Evolutionary conservation across 2,888 invertebrate genomes (phyloP).

Genomic region (Noctua janthe): DNA sequence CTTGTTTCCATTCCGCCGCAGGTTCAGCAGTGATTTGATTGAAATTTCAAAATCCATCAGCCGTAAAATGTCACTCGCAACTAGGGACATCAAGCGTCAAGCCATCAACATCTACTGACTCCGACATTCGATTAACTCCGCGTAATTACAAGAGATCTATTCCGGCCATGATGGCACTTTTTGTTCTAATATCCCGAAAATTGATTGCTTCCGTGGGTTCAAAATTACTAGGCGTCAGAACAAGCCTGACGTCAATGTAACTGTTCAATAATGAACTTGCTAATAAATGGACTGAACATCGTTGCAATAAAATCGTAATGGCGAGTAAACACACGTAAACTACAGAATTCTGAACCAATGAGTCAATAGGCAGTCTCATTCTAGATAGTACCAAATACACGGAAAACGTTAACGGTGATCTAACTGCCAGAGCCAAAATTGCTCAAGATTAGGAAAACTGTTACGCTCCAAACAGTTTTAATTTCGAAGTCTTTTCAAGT

Average conservation of each 20-base stretch:
- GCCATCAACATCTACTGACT: constrained; percentile 45
- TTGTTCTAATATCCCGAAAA: constrained; percentile 35
- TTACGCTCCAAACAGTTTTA: constrained; percentile 31
- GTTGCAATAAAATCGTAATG: constrained; percentile 55
- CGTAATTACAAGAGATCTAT: constrained; percentile 49
- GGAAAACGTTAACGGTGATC: constrained; percentile 51
- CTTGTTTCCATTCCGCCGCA: background rate
- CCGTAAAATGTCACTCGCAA: constrained; percentile 1
- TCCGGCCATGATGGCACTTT: constrained; percentile 38
- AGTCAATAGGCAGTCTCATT: constrained; percentile 39
- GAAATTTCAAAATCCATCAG: constrained; percentile 32
- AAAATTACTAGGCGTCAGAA: constrained; percentile 17
- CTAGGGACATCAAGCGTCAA: constrained; percentile 34
- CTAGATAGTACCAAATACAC: constrained; percentile 42
- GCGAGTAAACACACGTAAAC: constrained; percentile 49
- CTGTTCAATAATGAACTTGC: constrained; percentile 45
- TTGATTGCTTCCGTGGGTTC: constrained; percentile 48
- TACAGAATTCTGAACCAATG: constrained; percentile 45
- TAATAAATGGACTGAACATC: constrained; percentile 54
- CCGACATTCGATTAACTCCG: constrained; percentile 60
- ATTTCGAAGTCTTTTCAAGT: constrained; percentile 28
- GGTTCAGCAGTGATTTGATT: constrained; percentile 12
- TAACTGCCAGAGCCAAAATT: constrained; percentile 43
- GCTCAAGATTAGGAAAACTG: constrained; percentile 45
- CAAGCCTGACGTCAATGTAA: constrained; percentile 40